These are phyloP conservation scores for Alligator sinensis DNA, from an alignment of 2,113 vertebrate species.

Conservation along the genomic window DNA sequence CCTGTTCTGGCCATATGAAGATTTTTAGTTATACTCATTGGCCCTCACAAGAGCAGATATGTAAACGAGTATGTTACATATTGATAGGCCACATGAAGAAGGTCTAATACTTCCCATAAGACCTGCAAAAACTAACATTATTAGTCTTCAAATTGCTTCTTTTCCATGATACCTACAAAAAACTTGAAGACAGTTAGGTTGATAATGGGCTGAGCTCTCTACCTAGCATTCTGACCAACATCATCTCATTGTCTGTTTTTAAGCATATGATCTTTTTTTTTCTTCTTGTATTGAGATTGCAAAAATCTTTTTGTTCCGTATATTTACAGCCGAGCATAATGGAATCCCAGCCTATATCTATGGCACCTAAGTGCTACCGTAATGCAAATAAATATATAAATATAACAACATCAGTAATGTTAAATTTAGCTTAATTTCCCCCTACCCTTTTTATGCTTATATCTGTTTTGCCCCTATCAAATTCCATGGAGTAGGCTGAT, in stretches of 20 bases:
- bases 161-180: slow-evolving; percentile 71
- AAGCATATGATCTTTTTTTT: background rate
- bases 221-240: slow-evolving; percentile 57
- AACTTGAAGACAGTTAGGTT: slow-evolving; percentile 68
- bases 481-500: background rate
- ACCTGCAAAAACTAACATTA: slow-evolving; percentile 69
- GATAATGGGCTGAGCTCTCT: slow-evolving; percentile 54
- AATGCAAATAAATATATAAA: background rate
- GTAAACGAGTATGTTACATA: slow-evolving; percentile 58
- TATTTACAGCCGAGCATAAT: background rate
- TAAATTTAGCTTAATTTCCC: background rate
- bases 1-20: slow-evolving; percentile 31
- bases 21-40: slow-evolving; percentile 47
- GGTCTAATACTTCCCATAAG: slow-evolving; percentile 58
- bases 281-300: background rate
- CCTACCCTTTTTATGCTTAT: background rate
- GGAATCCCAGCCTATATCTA: background rate
- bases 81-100: slow-evolving; percentile 66
- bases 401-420: background rate
- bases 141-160: slow-evolving; percentile 59
- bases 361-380: background rate
- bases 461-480: background rate
- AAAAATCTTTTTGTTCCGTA: slow-evolving; percentile 6
- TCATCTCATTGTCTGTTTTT: background rate
- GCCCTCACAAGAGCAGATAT: slow-evolving; percentile 56